Evolutionary conservation across 2,113 vertebrate genomes (phyloP).

Genomic region (Pandion haliaetus): DNA sequence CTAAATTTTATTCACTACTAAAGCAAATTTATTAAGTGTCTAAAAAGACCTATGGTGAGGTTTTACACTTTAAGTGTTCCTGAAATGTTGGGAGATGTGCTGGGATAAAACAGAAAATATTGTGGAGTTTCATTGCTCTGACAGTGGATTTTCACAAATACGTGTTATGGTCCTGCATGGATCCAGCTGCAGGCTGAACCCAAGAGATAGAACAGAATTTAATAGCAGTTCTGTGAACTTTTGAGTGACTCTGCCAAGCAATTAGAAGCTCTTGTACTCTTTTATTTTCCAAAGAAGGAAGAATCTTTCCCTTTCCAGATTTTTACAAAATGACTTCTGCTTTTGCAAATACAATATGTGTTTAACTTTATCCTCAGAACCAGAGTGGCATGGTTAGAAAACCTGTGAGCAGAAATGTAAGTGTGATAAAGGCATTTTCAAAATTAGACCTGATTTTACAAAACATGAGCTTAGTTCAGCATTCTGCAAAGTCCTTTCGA

Average conservation of each 20-base stretch:
- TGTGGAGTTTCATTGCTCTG: neutral
- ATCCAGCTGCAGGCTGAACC: neutral
- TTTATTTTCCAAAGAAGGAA: neutral
- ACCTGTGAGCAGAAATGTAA: neutral
- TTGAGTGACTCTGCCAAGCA: neutral
- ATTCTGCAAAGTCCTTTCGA: neutral
- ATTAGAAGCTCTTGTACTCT: neutral
- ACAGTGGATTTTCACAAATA: neutral
- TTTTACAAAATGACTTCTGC: neutral
- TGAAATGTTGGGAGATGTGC: neutral
- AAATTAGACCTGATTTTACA: slow-evolving; percentile 4
- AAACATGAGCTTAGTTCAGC: slow-evolving; percentile 23
- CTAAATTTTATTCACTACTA: neutral
- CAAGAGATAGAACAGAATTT: neutral
- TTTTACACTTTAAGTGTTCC: neutral
- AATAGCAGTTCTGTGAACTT: neutral
- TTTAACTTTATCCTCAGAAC: neutral
- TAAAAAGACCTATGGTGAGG: neutral
- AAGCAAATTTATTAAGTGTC: neutral
- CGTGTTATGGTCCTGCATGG: neutral
- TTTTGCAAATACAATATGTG: neutral
- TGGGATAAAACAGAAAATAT: neutral
- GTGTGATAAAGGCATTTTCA: neutral
- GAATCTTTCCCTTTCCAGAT: neutral
- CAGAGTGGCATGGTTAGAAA: neutral